Conservation (phyloP, 2,797 vertebrate species). For the Eospalax fontanierii region DNA sequence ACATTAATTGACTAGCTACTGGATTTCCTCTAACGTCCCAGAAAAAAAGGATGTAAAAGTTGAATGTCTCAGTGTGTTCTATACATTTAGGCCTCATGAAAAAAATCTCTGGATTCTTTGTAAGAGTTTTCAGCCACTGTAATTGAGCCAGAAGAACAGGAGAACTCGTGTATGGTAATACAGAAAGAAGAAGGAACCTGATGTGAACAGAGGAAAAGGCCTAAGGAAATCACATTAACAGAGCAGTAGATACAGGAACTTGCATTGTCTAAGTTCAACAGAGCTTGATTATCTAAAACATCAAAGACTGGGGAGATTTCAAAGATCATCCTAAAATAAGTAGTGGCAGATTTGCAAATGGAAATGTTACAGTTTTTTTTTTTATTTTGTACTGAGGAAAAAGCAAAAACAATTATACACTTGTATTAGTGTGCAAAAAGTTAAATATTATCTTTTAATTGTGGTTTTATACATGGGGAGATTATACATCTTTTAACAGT, state of each 20-base stretch:
- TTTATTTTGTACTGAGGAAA: conserved; percentile 49
- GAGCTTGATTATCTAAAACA: conserved; percentile 20
- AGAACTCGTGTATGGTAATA: not conserved
- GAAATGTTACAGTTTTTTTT: not conserved
- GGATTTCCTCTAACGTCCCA: not conserved
- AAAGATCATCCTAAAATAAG: not conserved
- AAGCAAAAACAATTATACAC: not conserved
- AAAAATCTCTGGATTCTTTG: conserved; percentile 18
- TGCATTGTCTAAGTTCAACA: not conserved
- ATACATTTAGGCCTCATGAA: not conserved
- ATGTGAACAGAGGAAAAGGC: not conserved
- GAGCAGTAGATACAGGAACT: not conserved
- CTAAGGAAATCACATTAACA: not conserved
- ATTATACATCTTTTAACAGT: not conserved
- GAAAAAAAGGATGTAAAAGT: no score
- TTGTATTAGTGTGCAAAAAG: not conserved
- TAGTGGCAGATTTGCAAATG: conserved; percentile 14
- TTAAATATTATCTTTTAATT: conserved; percentile 41
- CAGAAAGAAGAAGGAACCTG: conserved; percentile 29
- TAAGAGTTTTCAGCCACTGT: not conserved
- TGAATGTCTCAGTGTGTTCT: no score
- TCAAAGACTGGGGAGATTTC: conserved; percentile 13
- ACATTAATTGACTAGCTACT: not conserved
- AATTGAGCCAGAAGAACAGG: not conserved
- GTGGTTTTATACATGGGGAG: not conserved